A percentile compares a stretch with the other conserved stretches of the same genome.
Evolutionary conservation across 2,797 vertebrate genomes (phyloP).

Genomic region (Hippocampus kuda): DNA sequence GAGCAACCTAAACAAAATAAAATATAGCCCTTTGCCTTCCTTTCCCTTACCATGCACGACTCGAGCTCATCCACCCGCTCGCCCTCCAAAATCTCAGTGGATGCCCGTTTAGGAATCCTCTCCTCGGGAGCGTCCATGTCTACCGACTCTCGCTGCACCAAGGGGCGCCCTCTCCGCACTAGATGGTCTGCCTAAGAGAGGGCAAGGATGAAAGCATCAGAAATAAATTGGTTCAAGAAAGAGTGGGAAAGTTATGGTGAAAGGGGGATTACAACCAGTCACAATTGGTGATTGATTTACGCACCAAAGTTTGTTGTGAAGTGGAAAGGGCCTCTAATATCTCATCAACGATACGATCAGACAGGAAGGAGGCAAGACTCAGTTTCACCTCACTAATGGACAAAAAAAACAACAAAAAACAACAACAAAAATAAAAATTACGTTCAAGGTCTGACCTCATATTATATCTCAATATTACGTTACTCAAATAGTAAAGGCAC

Average conservation of each 20-base stretch:
- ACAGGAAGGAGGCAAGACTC: conserved; percentile 89
- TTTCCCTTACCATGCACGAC: conserved; percentile 78
- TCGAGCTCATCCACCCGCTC: conserved; percentile 90
- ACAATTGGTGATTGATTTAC: background rate
- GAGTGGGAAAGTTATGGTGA: background rate
- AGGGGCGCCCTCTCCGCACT: conserved; percentile 73
- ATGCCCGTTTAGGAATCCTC: conserved; percentile 71
- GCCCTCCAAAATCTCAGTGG: conserved; percentile 79
- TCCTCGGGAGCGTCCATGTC: conserved; percentile 80
- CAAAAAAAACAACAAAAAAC: too few species aligned
- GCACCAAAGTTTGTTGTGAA: conserved; percentile 86
- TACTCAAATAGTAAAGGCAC: background rate
- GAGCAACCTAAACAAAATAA: background rate
- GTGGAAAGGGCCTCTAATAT: conserved; percentile 86
- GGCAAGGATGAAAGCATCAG: background rate
- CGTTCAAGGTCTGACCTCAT: background rate
- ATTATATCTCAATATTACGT: background rate
- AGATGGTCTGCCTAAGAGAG: conserved; percentile 81
- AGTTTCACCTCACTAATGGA: conserved; percentile 84
- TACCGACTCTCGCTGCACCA: conserved; percentile 76
- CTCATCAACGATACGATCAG: conserved; percentile 92
- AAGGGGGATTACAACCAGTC: background rate
- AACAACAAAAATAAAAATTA: background rate
- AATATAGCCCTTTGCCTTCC: background rate
- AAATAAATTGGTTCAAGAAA: background rate